Evolutionary conservation across 2,797 vertebrate species (phyloP), one percentile per base, ranked within the genome.

Genomic region (Psittacula derbiana): DNA sequence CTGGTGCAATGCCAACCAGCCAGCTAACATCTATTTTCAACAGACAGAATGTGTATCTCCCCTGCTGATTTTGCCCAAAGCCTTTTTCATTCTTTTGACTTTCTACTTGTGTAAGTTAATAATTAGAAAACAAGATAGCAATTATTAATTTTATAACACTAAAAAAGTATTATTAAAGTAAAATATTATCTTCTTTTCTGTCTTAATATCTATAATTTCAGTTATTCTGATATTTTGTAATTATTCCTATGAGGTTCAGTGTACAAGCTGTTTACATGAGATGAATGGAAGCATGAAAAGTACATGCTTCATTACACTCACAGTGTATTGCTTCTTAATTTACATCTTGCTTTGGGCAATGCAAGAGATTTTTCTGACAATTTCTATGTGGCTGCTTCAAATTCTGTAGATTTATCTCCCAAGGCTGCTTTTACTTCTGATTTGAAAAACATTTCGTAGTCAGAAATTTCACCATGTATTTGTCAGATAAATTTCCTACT

Each of bases 301-400:
- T 95, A 60, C 86, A 95, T 91, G 96, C 97, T 97, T 96, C 97
- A 97, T 98, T 97, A 97, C 83, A 96, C 83, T 91, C 93, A 65
- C 72, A 96, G 91, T 93, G 83, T 96, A 97, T 96, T 97, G 91
- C 90, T 97, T 95, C 94, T 97, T 97, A 97, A 98, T 98, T 98
- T 98, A 97, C 89, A 88, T 96, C 92, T 97, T 97, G 91, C 97
- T 97, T 94, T 95, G 81, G 95, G 97, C 95, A 76, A 95, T 79
- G 46, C 58, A 95, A 83, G 69, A 71, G 75, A 97, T 97, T 95
- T 96, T 96, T 97, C 91, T 88, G 74, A 83, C 86, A 97, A 90
- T 95, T 96, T 97, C 93, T 97, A 55, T 94, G 95, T 30, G 79
- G n/a, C 53, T 93, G 52, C 87, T 98, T 93, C 67, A 93, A 95